Conservation (phyloP, 2,797 vertebrate genomes). For the Sebastes diploproa region DNA sequence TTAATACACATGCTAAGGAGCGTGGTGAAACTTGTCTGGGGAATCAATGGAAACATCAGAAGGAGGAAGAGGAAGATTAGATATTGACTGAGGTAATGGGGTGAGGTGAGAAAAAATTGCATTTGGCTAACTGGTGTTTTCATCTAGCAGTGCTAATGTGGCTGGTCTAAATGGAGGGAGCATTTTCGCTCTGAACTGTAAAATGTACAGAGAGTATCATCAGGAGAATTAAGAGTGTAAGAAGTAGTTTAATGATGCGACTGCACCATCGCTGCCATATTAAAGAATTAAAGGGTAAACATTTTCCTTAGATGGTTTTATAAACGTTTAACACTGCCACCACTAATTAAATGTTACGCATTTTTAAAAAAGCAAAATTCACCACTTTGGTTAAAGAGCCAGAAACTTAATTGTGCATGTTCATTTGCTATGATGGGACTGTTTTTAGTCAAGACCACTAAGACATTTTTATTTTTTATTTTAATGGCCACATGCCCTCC, state of each 20-base stretch:
- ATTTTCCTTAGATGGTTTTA: neutral
- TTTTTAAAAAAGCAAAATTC: neutral
- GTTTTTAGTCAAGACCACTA: neutral
- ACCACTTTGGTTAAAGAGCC: neutral
- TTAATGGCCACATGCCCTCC: neutral
- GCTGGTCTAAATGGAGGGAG: slow-evolving; percentile 2
- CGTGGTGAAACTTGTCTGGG: slow-evolving; percentile 41
- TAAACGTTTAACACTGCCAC: neutral
- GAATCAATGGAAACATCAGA: slow-evolving; percentile 67
- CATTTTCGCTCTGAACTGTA: neutral
- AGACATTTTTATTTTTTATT: no score
- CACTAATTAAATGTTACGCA: neutral
- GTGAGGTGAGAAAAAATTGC: slow-evolving; percentile 53
- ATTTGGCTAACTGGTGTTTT: slow-evolving; percentile 47
- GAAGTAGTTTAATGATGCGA: neutral
- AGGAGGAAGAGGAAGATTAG: slow-evolving; percentile 61
- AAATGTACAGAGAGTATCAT: neutral
- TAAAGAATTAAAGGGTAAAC: neutral
- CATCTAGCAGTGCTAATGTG: slow-evolving; percentile 26
- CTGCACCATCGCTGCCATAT: neutral
- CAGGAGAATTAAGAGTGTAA: neutral
- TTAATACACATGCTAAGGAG: slow-evolving; percentile 69
- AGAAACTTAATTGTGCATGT: neutral
- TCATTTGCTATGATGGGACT: neutral
- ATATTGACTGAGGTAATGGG: slow-evolving; percentile 67